A percentile compares a stretch with the other conserved stretches of the same genome.
These are phyloP conservation scores for Salminus brasiliensis DNA, from an alignment of 2,113 vertebrate species.

Conservation along the genomic window DNA sequence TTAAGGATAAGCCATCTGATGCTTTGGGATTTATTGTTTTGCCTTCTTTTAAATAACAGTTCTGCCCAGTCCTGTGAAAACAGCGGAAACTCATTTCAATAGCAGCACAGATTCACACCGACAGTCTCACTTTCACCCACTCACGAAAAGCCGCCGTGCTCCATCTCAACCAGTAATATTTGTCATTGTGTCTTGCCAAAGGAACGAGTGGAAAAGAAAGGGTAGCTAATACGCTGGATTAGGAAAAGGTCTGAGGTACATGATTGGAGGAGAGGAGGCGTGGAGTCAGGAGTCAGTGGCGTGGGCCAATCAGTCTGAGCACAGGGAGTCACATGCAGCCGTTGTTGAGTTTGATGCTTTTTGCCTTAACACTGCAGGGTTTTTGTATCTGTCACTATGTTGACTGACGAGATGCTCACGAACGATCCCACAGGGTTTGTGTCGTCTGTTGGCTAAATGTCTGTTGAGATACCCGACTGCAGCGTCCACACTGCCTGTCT, in stretches of 20 bases:
- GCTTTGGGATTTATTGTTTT: constrained; percentile 73
- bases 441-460: constrained; percentile 70
- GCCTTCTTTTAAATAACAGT: constrained; percentile 73
- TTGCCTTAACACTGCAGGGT: constrained; percentile 79
- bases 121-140: constrained; percentile 58
- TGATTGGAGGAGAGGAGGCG: neutral
- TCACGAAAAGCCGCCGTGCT: constrained; percentile 62
- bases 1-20: constrained; percentile 79
- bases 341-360: constrained; percentile 75
- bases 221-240: constrained; percentile 47
- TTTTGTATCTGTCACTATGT: constrained; percentile 71
- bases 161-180: constrained; percentile 53
- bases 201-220: constrained; percentile 64
- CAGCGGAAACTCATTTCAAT: constrained; percentile 62
- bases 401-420: constrained; percentile 70
- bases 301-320: constrained; percentile 1
- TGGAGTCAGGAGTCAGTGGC: neutral
- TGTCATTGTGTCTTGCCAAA: constrained; percentile 71
- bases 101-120: constrained; percentile 59
- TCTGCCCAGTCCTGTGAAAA: constrained; percentile 56
- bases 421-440: constrained; percentile 74
- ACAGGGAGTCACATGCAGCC: constrained; percentile 64
- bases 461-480: constrained; percentile 33
- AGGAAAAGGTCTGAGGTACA: neutral
- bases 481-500: neutral